phyloP scores from a whole-genome alignment of 1,140 invertebrate species.

The Philotrypesis tridentata region DNA sequence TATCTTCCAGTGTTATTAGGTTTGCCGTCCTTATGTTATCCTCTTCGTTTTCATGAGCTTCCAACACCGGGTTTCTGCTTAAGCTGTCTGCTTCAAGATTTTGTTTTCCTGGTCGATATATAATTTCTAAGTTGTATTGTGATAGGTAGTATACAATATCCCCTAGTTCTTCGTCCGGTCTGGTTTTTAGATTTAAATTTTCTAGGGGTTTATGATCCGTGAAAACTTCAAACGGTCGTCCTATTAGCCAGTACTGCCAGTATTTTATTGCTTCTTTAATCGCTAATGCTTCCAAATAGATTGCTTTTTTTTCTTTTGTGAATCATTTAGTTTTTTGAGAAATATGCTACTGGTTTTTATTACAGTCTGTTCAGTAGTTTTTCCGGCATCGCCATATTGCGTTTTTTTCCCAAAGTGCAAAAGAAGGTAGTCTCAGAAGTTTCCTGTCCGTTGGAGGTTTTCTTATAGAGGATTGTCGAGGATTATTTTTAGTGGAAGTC shows the following conservation, averaged over 20 bases:
- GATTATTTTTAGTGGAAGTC: no score
- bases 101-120: slow-evolving; percentile 46
- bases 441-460: no score
- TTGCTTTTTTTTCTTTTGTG: slow-evolving; percentile 16
- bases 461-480: no score
- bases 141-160: slow-evolving; percentile 6
- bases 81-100: slow-evolving; percentile 49
- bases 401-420: no score
- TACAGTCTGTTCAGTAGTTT: no score
- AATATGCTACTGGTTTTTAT: slow-evolving; percentile 1
- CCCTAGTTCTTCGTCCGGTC: slow-evolving; percentile 17
- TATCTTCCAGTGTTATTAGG: background rate
- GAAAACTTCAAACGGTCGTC: slow-evolving; percentile 40
- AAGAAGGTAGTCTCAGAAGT: no score
- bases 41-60: background rate
- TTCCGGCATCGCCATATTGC: no score
- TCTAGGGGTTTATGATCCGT: slow-evolving; percentile 48
- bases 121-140: slow-evolving; percentile 9
- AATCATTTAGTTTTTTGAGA: background rate
- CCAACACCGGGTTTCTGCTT: slow-evolving; percentile 37
- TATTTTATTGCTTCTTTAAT: slow-evolving; percentile 22
- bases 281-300: slow-evolving; percentile 1
- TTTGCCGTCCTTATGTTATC: background rate
- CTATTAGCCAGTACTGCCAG: slow-evolving; percentile 31
- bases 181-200: slow-evolving; percentile 46